These are phyloP conservation scores for Acropternis orthonyx DNA, from an alignment of 2,797 vertebrate genomes.

Conservation along the genomic window DNA sequence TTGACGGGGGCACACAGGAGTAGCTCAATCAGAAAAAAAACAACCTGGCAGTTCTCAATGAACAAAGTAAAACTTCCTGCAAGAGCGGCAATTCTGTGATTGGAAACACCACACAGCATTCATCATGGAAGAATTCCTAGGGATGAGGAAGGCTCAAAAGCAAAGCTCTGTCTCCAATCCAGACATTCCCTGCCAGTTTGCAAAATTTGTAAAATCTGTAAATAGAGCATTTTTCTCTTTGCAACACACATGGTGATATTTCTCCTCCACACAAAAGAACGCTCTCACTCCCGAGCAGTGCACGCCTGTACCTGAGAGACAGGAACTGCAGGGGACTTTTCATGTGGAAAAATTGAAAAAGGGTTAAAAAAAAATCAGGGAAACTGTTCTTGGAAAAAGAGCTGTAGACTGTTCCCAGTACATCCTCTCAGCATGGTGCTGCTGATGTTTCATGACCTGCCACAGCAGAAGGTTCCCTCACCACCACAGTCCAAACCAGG, in stretches of 20 bases:
- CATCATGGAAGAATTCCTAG: not conserved
- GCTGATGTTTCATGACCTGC: not conserved
- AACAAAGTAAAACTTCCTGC: not conserved
- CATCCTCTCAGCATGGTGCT: not conserved
- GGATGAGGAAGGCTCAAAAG: not conserved
- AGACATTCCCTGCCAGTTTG: not conserved
- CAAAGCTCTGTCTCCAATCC: not conserved
- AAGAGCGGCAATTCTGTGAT: rapidly evolving
- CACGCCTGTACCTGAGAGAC: not conserved
- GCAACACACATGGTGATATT: not conserved
- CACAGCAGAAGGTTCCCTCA: not conserved
- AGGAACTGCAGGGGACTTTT: not conserved
- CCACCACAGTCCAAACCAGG: not conserved
- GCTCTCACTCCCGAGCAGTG: not conserved
- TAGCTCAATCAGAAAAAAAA: not conserved
- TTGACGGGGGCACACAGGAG: not conserved
- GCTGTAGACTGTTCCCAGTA: not conserved
- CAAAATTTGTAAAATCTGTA: not conserved
- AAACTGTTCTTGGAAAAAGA: not conserved
- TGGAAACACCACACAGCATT: not conserved
- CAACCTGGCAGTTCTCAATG: not conserved
- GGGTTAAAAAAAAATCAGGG: not conserved
- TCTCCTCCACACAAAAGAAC: not conserved
- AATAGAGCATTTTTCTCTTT: not conserved
- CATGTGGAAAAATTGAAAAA: not conserved